Evolutionary conservation across 2,888 invertebrate species (phyloP), one percentile per base, ranked within the genome.

Genomic region (Pyrocoelia pectoralis): DNA sequence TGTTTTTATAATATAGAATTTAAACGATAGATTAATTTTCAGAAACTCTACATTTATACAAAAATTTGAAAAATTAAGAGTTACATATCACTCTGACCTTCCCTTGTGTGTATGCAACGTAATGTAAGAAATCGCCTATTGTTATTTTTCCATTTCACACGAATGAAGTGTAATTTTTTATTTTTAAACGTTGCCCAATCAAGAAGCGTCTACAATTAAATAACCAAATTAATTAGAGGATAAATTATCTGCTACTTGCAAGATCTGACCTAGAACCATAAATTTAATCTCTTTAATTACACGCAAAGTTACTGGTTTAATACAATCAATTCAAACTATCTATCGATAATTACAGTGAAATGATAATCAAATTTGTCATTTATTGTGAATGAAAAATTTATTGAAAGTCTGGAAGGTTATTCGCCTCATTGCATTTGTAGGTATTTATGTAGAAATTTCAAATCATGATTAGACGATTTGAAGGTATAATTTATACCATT

Each of bases 71-170:
- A 33, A 33, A 33, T n/a, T 33, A 33, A 33, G 24, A 33, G 33
- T 33, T 6, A 33, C 33, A 33, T 6, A 33, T 33, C 33, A 33
- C 2, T 33, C 8, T n/a, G 33, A 33, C 33, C 33, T 33, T 33
- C 33, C 33, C 33, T 33, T 33, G 33, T 24, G n/a, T n/a, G 24
- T 33, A 33, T 33, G 33, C 8, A 33, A 33, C 33, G 33, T n/a
- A 33, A 33, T 46, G 46, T 17, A 46, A 46, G 46, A 18, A 46
- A 46, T 46, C 17, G 46, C 10, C 46, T 46, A 46, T 46, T 55
- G 28, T 54, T 24, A 40, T 41, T 54, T 43, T 55, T 29, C 14
- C 9, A 17, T 52, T 46, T 55, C 55, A 41, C 46, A 55, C 55
- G 24, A 43, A 43, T 55, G 5, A 15, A 33, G 14, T 46, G 13